Evolutionary conservation across 2,888 invertebrate genomes (phyloP), one percentile per base, ranked within the genome.

Genomic region (Melanotus villosus): DNA sequence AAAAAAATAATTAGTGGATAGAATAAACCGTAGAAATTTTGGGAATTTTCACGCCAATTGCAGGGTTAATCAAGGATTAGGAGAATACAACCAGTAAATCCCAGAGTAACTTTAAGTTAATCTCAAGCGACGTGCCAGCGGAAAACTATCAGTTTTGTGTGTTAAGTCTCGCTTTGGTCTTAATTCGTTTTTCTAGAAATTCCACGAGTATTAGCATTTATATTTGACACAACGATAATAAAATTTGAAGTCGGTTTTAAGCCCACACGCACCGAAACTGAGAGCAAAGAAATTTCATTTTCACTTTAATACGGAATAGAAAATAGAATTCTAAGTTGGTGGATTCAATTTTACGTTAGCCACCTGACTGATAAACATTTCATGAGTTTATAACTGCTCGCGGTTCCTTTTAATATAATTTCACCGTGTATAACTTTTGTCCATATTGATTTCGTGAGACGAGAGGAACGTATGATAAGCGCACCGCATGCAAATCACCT

Each of bases 401-500:
- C 18, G 47, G 9, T n/a, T 18, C 10, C 3, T 9, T 9, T 18
- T 9, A 32, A 32, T 34, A 34, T 34, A 32, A 18, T 52, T 52
- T 34, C 32, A n/a, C 14, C 2, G 47, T 23, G 14, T 47, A 23
- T 2, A 26, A 50, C 32, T 52, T n/a, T 56, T 56, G 56, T 56
- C 38, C 56, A 56, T 56, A 56, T 56, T 56, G 56, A 56, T 56
- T 56, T 56, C 14, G 23, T 1, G n/a, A 34, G 21, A 21, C 14
- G 21, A 12, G 7, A 5, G 19, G 12, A 12, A 36, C 10, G 12
- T 56, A 54, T 54, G 54, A 32, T 18, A 54, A 23, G 21, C 38
- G 21, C n/a, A 38, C 56, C 56, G 34, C 62, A 56, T 64, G 54
- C 14, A 32, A 64, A 64, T 36, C n/a, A 21, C 30, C 54, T 52